Evolutionary conservation across 1,140 invertebrate species (phyloP), one percentile per base, ranked within the genome.

Genomic region (Drosophila pachea): DNA sequence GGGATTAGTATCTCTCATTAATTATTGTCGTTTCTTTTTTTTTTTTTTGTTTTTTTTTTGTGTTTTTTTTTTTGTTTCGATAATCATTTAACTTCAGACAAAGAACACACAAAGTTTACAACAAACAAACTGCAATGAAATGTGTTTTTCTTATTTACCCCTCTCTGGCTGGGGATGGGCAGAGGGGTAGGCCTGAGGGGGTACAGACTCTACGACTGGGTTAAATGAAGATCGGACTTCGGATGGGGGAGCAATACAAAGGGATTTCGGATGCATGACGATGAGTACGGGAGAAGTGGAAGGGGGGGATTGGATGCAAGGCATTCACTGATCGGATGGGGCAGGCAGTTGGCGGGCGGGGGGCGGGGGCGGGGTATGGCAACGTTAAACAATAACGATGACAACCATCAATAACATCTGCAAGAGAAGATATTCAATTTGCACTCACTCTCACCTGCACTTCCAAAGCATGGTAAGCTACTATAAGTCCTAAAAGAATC

Each of bases 391-490:
- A 82, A 66, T 82, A 86, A 86, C 82, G 81, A 86, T 82, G 81
- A 86, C 82, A 73, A 84, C 81, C 81, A 84, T 84, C 81, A 86
- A 82, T 77, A 82, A 82, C 81, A 84, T 84, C 81, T 86, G 81
- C 68, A 84, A 84, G 66, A 84, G 67, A 84, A 81, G 74, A 78
- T 86, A 78, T 86, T 73, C 78, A 86, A 88, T 86, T 82, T 84
- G 74, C 84, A 87, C 84, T 88, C 84, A 86, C 83, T 89, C 88
- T 89, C 86, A 99, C 98, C 96, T 99, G 98, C 91, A 99, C 96
- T 97, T 99, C 98, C 92, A 99, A 94, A 90, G 97, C 97, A 92
- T 99, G 98, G 92, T 99, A 99, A 92, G 97, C 97, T 91, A 98
- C 94, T 91, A 99, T 99, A 91, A 99, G 95, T 92, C 96, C 97